These are phyloP conservation scores for Tyria jacobaeae DNA, from an alignment of 2,888 invertebrate genomes.

Conservation along the genomic window DNA sequence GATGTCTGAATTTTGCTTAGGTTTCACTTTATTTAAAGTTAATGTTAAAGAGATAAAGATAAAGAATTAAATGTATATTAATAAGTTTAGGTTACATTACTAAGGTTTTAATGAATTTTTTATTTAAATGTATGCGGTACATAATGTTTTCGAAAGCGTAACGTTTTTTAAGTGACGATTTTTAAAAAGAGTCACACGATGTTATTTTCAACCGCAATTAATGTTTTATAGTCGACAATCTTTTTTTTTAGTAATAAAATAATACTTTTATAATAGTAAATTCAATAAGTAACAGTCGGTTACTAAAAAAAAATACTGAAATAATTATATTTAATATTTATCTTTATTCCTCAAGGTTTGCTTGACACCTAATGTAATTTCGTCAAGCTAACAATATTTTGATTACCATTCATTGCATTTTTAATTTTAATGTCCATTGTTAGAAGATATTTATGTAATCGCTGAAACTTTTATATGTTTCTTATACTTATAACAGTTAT, in stretches of 20 bases:
- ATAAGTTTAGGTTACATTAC: too few species aligned
- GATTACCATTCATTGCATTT: conserved; percentile 9
- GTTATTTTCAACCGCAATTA: too few species aligned
- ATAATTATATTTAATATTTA: neutral
- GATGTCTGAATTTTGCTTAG: too few species aligned
- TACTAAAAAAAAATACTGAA: neutral
- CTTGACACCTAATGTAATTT: conserved; percentile 9
- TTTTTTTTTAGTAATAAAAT: too few species aligned
- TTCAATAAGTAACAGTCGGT: conserved; percentile 2
- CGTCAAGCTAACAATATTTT: conserved; percentile 6
- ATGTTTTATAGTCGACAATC: too few species aligned
- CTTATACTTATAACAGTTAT: conserved; percentile 7
- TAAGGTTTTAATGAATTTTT: too few species aligned
- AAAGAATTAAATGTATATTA: too few species aligned
- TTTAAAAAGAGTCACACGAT: neutral
- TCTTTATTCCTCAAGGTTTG: conserved; percentile 9
- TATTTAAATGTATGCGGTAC: neutral
- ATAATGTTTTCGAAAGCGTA: too few species aligned
- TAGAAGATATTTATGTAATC: conserved; percentile 10
- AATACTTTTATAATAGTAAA: neutral
- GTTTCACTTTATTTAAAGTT: too few species aligned
- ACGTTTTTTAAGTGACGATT: neutral
- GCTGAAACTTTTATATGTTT: conserved; percentile 11
- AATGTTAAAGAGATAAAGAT: too few species aligned
- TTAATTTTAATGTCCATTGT: conserved; percentile 13